Evolutionary conservation across 2,888 invertebrate genomes (phyloP).

Genomic region (Limnephilus auricula): DNA sequence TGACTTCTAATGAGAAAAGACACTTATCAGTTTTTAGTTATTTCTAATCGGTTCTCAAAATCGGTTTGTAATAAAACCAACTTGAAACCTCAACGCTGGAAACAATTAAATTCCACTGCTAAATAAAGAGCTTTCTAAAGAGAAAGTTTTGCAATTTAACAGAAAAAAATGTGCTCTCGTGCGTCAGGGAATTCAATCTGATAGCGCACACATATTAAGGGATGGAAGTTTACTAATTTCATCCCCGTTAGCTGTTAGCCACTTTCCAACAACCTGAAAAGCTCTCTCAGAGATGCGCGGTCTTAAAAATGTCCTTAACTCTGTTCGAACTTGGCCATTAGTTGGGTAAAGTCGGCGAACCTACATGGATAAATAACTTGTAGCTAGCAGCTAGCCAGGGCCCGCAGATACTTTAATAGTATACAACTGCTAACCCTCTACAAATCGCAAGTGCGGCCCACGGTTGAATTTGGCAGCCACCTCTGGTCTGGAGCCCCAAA

Average conservation of each 20-base stretch:
- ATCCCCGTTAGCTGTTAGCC: slow-evolving; percentile 53
- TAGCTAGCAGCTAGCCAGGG: not conserved
- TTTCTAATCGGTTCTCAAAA: not conserved
- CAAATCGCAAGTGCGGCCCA: no score
- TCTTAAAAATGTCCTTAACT: slow-evolving; percentile 61
- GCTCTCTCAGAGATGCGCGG: slow-evolving; percentile 52
- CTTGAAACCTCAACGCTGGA: not conserved
- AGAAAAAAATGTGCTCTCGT: slow-evolving; percentile 1
- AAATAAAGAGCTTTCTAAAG: not conserved
- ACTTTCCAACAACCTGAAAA: slow-evolving; percentile 56
- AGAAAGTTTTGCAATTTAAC: not conserved
- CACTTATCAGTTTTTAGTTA: not conserved
- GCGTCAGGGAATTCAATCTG: slow-evolving; percentile 29
- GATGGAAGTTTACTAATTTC: slow-evolving; percentile 57
- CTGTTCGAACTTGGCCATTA: slow-evolving; percentile 61
- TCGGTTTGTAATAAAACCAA: not conserved
- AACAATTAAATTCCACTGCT: not conserved
- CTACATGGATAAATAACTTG: slow-evolving; percentile 31
- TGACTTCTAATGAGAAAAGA: not conserved
- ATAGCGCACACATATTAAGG: slow-evolving; percentile 45
- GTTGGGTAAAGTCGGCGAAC: slow-evolving; percentile 27
- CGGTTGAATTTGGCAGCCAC: no score
- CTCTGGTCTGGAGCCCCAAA: no score
- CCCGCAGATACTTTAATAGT: no score
- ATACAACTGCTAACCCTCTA: no score